These are phyloP conservation scores for Griposia aprilina DNA, from an alignment of 2,888 invertebrate genomes.

Conservation along the genomic window DNA sequence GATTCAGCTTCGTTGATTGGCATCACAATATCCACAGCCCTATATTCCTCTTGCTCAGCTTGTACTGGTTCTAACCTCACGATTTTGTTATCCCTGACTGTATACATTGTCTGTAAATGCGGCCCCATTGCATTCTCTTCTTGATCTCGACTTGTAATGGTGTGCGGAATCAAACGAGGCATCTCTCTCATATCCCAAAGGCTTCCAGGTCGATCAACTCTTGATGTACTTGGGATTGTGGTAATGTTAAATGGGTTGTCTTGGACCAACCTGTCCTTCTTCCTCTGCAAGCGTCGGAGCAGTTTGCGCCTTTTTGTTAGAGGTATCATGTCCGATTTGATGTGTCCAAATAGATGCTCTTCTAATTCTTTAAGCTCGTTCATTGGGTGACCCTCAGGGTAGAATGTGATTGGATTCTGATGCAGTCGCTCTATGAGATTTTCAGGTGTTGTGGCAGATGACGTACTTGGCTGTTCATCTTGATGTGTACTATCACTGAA, in stretches of 20 bases:
- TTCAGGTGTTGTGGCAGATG: slow-evolving; percentile 63
- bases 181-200: slow-evolving; percentile 87
- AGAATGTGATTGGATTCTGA: slow-evolving; percentile 74
- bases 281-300: slow-evolving; percentile 85
- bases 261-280: slow-evolving; percentile 79
- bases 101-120: slow-evolving; percentile 85
- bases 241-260: slow-evolving; percentile 70
- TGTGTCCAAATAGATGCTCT: slow-evolving; percentile 85
- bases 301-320: slow-evolving; percentile 86
- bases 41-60: slow-evolving; percentile 71
- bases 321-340: slow-evolving; percentile 82
- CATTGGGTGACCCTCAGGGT: slow-evolving; percentile 88
- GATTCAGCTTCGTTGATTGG: slow-evolving; percentile 82
- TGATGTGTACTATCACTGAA: slow-evolving; percentile 48
- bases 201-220: slow-evolving; percentile 75
- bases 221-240: slow-evolving; percentile 61
- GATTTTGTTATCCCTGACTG: slow-evolving; percentile 88
- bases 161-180: slow-evolving; percentile 63
- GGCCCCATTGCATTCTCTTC: slow-evolving; percentile 74
- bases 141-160: slow-evolving; percentile 60
- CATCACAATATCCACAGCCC: slow-evolving; percentile 81
- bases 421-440: slow-evolving; percentile 70
- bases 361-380: slow-evolving; percentile 88
- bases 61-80: slow-evolving; percentile 81
- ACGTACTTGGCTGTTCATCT: slow-evolving; percentile 71